Evolutionary conservation across 2,113 vertebrate species (phyloP).

Genomic region (Mixornis gularis): DNA sequence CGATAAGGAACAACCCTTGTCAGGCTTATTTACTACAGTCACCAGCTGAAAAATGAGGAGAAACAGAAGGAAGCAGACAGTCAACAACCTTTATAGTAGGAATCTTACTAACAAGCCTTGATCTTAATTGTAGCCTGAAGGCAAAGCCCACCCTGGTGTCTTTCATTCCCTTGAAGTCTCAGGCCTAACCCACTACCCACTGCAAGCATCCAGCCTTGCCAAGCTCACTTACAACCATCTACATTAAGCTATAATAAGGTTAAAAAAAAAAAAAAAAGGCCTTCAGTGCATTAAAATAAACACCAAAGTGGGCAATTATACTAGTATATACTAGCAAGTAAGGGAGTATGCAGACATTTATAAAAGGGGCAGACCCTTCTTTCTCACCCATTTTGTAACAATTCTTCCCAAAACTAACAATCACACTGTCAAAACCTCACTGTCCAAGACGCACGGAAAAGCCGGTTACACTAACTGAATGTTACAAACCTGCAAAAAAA

Average conservation of each 20-base stretch:
- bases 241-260: neutral
- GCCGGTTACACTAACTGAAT: neutral
- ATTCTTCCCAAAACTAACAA: neutral
- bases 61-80: slow-evolving; percentile 60
- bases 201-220: slow-evolving; percentile 13
- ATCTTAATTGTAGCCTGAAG: slow-evolving; percentile 50
- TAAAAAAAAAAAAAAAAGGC: neutral
- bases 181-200: slow-evolving; percentile 21
- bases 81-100: slow-evolving; percentile 44
- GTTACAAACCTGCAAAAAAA: neutral
- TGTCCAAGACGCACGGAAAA: neutral
- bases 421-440: neutral
- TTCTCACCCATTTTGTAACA: neutral
- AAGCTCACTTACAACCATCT: neutral
- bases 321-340: neutral
- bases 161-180: slow-evolving; percentile 48
- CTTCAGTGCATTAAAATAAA: slow-evolving; percentile 5
- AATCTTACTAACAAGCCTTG: slow-evolving; percentile 50
- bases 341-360: neutral
- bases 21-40: slow-evolving; percentile 40
- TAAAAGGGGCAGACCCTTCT: neutral
- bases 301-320: neutral
- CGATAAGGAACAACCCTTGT: slow-evolving; percentile 28
- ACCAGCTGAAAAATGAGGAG: slow-evolving; percentile 50
- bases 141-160: slow-evolving; percentile 56